These are phyloP conservation scores for Brachionus angularis DNA, from an alignment of 1,140 invertebrate species.

Conservation along the genomic window DNA sequence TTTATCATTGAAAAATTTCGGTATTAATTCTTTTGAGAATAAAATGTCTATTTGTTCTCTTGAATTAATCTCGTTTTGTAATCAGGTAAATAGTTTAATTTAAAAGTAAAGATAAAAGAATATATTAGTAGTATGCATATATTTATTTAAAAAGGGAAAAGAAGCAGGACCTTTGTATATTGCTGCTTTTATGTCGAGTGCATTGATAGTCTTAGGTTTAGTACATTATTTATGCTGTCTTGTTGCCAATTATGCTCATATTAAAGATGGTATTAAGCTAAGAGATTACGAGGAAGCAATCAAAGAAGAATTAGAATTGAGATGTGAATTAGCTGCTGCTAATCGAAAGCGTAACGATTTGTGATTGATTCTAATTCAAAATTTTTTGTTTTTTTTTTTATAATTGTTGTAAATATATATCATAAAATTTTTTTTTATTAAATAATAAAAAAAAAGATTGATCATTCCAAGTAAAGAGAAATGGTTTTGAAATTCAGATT, in stretches of 20 bases:
- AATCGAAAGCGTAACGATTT: conserved; percentile 32
- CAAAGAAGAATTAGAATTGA: conserved; percentile 36
- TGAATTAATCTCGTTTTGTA: conserved; percentile 27
- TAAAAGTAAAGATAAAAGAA: too few relatives aligned
- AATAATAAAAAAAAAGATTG: too few relatives aligned
- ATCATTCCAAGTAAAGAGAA: too few relatives aligned
- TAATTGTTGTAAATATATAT: too few relatives aligned
- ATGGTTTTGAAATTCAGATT: too few relatives aligned
- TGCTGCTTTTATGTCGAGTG: conserved; percentile 9
- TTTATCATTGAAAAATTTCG: conserved; percentile 23
- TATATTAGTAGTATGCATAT: too few relatives aligned
- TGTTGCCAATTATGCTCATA: conserved; percentile 43
- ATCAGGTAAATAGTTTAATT: conserved; percentile 17
- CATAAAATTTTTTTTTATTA: too few relatives aligned
- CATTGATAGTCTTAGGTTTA: conserved; percentile 16
- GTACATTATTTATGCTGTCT: conserved; percentile 40
- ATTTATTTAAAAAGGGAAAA: conserved; percentile 13
- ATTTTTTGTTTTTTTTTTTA: conserved; percentile 6
- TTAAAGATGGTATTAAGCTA: conserved; percentile 40
- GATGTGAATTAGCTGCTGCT: conserved; percentile 33
- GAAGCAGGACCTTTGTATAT: conserved; percentile 40
- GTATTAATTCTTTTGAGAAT: conserved; percentile 28
- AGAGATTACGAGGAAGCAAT: conserved; percentile 43
- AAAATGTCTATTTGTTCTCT: conserved; percentile 40
- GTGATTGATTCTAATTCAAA: background rate